phyloP scores from a whole-genome alignment of 2,113 vertebrate genomes.

The Ranitomeya variabilis region DNA sequence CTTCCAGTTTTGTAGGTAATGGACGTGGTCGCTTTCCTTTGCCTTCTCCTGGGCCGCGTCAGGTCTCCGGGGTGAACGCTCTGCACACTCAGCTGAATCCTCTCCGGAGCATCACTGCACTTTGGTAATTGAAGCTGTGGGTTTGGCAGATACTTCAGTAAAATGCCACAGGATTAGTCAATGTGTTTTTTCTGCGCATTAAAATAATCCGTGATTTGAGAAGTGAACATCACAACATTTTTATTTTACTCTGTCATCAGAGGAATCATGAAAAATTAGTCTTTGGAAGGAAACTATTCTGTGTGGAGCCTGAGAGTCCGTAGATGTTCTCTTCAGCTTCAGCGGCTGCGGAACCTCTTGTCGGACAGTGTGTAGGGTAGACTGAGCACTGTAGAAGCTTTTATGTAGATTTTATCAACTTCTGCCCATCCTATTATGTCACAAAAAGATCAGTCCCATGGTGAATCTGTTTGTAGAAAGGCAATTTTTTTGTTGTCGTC shows the following conservation, averaged over 20 bases:
- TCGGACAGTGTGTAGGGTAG: no score
- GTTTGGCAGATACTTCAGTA: slow-evolving; percentile 48
- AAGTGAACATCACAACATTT: slow-evolving; percentile 45
- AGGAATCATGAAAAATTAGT: slow-evolving; percentile 28
- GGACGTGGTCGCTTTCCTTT: background rate
- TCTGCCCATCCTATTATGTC: no score
- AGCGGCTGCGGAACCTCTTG: background rate
- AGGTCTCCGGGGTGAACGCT: background rate
- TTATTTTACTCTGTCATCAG: slow-evolving; percentile 36
- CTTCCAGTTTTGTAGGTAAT: no score
- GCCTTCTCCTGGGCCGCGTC: background rate
- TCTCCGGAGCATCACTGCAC: background rate
- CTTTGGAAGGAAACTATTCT: slow-evolving; percentile 23
- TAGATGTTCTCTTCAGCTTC: background rate
- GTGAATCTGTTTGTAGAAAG: no score
- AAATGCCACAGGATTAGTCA: slow-evolving; percentile 45
- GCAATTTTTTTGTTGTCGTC: no score
- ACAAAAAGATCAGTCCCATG: no score
- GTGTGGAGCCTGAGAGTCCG: background rate
- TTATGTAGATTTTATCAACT: no score
- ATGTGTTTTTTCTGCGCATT: slow-evolving; percentile 49
- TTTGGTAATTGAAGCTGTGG: slow-evolving; percentile 34
- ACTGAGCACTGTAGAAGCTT: background rate
- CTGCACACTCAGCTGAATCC: slow-evolving; percentile 1
- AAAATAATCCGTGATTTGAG: slow-evolving; percentile 46